Evolutionary conservation across 2,113 vertebrate species (phyloP), one percentile per base, ranked within the genome.

Genomic region (Thamnaconus septentrionalis): DNA sequence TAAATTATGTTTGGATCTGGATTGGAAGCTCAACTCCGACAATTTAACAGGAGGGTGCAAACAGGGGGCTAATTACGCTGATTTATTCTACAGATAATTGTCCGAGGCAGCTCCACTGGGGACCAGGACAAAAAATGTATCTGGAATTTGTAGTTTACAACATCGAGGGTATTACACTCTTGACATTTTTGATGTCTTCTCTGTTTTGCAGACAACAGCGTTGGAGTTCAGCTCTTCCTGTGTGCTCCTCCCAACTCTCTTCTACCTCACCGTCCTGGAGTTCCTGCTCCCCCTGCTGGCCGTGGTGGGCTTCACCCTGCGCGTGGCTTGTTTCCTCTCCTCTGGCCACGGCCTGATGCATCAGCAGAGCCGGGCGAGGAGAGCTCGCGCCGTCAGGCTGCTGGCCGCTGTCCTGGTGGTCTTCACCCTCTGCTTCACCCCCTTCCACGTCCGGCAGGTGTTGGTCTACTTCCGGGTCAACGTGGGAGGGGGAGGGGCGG

Each of bases 351-450:
- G 88, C 3, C 91, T 91, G 51, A 93, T 94, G 92, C 92, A 87
- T 69, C 95, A 95, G 85, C 95, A 96, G 85, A 96, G 96, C 74
- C 90, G 91, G 2, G 95, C 91, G 47, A 92, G 94, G 59, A 92
- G 94, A 3, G 83, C 93, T 50, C 89, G 94, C 0, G 96, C 96
- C 7, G 86, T 96, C 54, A 92, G 96, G 55, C 93, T 98, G 7
- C 88, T 98, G 56, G 92, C 94, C 64, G 89, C 94, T 0, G 95
- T 98, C 51, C 88, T 98, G 9, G 85, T 94, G 80, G 96, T 98
- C 83, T 98, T 98, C 85, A 94, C 94, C 3, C 75, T 98, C 69
- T 98, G 96, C 82, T 98, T 98, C 87, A 95, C 94, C 0, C 96
- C 96, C 4, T 98, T 96, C 81, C 96, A 98, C 0, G 87, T 97